Evolutionary conservation across 1,140 invertebrate genomes (phyloP), one percentile per base, ranked within the genome.

Genomic region (Chironomus tepperi): DNA sequence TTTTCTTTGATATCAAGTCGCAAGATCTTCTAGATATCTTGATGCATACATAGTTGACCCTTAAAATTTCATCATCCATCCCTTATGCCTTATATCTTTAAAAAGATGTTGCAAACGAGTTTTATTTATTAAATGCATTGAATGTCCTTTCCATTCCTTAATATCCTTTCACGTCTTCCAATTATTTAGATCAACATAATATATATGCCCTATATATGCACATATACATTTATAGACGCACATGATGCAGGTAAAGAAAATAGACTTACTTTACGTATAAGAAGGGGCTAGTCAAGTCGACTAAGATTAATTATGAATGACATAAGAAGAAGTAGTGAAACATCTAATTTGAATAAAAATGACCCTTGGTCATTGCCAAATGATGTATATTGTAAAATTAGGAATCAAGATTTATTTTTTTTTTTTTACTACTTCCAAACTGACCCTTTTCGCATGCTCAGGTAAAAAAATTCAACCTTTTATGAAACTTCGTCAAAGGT

Each of bases 321-420:
- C 47, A 57, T 57, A 57, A 57, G n/a, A 57, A 57, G n/a, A 34
- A 34, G 47, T 57, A 57, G 18, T 15, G 12, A 57, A 57, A 57
- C 47, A 57, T 57, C 47, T 57, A 70, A 19, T 70, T 70, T 18
- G 65, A 70, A 70, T 70, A 70, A 70, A 70, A 70, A 6, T 70
- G 65, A 70, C 65, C 65, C 65, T 70, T 70, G 65, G 65, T 70
- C 65, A 70, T 57, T 57, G 47, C 47, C 47, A 57, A 57, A 57
- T 57, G 47, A 57, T 57, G 47, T n/a, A 57, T 57, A 57, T 57
- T 57, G 47, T 57, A n/a, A 57, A 57, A 57, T 57, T 57, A 57
- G 47, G n/a, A 57, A 57, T 57, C 47, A 57, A 57, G 47, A 57
- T n/a, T 57, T 34, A 34, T 34, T 34, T 34, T 34, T 34, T 34